phyloP scores from a whole-genome alignment of 2,113 vertebrate genomes.

The Salvelinus alpinus region DNA sequence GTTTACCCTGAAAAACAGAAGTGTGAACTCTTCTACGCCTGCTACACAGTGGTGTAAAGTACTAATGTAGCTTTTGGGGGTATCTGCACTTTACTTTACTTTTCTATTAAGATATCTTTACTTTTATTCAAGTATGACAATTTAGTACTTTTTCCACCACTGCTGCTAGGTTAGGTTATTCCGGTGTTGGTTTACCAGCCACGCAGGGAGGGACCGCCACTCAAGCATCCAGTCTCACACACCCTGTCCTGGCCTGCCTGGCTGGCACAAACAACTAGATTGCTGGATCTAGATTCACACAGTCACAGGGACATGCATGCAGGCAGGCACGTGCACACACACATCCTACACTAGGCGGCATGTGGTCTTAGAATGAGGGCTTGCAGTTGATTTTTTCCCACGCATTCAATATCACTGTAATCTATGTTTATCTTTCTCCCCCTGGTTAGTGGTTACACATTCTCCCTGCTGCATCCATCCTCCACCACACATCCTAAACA shows the following conservation, averaged over 20 bases:
- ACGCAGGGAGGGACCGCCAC: slow-evolving; percentile 62
- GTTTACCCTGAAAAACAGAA: too few species aligned
- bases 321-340: slow-evolving; percentile 35
- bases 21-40: too few species aligned
- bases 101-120: too few species aligned
- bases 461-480: slow-evolving; percentile 10
- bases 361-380: slow-evolving; percentile 22
- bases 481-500: not conserved
- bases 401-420: too few species aligned
- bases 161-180: slow-evolving; percentile 28
- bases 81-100: too few species aligned
- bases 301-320: slow-evolving; percentile 44
- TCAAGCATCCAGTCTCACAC: slow-evolving; percentile 61
- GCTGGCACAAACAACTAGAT: slow-evolving; percentile 38
- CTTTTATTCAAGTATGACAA: too few species aligned
- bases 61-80: too few species aligned
- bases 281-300: slow-evolving; percentile 35
- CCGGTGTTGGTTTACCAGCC: slow-evolving; percentile 66
- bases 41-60: too few species aligned
- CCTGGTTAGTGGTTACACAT: slow-evolving; percentile 34
- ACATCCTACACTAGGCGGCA: slow-evolving; percentile 44
- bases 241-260: slow-evolving; percentile 20
- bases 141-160: too few species aligned
- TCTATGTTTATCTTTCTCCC: too few species aligned
- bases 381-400: slow-evolving; percentile 41